A percentile compares a stretch with the other conserved stretches of the same genome.
phyloP scores from a whole-genome alignment of 1,140 invertebrate species.

The Venturia canescens region DNA sequence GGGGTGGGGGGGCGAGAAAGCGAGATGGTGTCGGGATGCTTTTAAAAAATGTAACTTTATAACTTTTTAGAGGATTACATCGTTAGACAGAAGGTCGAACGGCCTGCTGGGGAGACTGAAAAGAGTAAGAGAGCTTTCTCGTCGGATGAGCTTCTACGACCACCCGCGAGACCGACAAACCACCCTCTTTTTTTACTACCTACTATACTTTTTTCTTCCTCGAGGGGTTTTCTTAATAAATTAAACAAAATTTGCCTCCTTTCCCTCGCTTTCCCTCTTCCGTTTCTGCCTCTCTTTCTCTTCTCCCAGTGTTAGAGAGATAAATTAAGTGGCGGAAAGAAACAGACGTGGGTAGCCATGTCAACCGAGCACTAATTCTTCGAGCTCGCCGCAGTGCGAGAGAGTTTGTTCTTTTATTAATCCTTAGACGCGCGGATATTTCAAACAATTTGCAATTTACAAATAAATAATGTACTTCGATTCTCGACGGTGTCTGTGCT shows the following conservation, averaged over 20 bases:
- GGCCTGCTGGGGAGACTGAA: constrained; percentile 40
- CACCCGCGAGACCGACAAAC: constrained; percentile 36
- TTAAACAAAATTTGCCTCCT: constrained; percentile 70
- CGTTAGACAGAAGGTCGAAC: constrained; percentile 59
- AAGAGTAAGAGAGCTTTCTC: constrained; percentile 9
- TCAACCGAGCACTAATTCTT: constrained; percentile 39
- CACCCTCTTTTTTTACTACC: background rate
- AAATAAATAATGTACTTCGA: background rate
- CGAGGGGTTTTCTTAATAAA: constrained; percentile 67
- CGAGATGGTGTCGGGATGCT: constrained; percentile 43
- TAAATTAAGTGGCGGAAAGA: constrained; percentile 64
- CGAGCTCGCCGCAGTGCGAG: background rate
- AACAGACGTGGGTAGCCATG: constrained; percentile 51
- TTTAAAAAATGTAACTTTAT: constrained; percentile 75
- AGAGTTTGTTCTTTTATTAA: background rate
- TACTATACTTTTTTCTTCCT: constrained; percentile 45
- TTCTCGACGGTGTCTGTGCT: background rate
- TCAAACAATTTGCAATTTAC: background rate
- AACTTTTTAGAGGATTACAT: constrained; percentile 72
- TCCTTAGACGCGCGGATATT: constrained; percentile 2
- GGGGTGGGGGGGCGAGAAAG: constrained; percentile 38
- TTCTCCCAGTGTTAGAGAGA: constrained; percentile 38
- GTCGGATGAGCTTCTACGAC: constrained; percentile 31
- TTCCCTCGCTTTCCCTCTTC: constrained; percentile 29
- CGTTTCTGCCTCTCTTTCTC: background rate